A percentile compares a stretch with the other conserved stretches of the same genome.
Conservation (phyloP, 1,140 invertebrate genomes). For the Drosophila persimilis region DNA sequence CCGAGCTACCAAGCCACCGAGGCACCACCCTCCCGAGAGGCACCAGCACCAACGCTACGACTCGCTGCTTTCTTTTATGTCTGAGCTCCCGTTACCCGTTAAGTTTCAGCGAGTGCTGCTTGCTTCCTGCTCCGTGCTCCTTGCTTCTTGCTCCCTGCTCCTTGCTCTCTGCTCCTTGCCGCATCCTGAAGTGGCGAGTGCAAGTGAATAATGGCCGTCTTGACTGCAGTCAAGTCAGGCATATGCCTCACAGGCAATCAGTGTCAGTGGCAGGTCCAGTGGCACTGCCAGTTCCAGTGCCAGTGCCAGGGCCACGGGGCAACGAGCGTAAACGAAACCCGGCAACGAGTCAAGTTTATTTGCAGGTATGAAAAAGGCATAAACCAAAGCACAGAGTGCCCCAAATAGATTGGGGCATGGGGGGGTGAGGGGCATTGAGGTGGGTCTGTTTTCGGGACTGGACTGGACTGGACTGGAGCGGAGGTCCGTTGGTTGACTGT, state of each 20-base stretch:
- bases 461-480: conserved; percentile 17
- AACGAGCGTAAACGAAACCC: conserved; percentile 14
- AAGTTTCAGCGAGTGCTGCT: conserved; percentile 23
- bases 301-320: conserved; percentile 26
- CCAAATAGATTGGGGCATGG: neutral
- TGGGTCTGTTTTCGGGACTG: neutral
- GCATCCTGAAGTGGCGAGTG: conserved; percentile 51
- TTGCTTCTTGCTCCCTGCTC: neutral
- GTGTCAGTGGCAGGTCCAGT: conserved; percentile 55
- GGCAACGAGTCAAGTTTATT: conserved; percentile 57
- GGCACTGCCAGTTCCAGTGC: conserved; percentile 12
- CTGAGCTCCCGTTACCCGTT: conserved; percentile 23
- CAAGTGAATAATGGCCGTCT: conserved; percentile 69
- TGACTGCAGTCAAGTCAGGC: conserved; percentile 63
- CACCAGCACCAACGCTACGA: neutral
- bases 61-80: conserved; percentile 25
- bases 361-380: conserved; percentile 61
- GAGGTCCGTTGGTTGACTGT: conserved; percentile 50
- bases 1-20: too few relatives aligned
- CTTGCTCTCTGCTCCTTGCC: conserved; percentile 10
- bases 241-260: conserved; percentile 66
- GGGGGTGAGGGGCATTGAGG: neutral
- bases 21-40: neutral
- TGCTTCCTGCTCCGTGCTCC: neutral
- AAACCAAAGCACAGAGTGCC: conserved; percentile 32